These are phyloP conservation scores for Aspidiotus destructor DNA, from an alignment of 2,888 invertebrate species.

Conservation along the genomic window DNA sequence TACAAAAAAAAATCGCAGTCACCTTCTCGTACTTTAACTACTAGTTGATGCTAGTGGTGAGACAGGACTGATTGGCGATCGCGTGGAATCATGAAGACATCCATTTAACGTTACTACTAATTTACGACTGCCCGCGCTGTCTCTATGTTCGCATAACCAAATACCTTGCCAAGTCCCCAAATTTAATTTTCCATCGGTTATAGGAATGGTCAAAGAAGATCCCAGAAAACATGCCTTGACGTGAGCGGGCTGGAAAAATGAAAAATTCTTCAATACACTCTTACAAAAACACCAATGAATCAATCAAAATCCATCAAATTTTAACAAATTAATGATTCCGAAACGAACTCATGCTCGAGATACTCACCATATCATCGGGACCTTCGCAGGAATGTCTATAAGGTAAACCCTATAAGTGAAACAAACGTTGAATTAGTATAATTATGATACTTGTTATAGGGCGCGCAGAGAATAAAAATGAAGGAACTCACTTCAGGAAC, in stretches of 20 bases:
- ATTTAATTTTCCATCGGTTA: constrained; percentile 89
- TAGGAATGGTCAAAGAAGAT: constrained; percentile 88
- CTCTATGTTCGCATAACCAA: constrained; percentile 96
- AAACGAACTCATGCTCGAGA: not conserved
- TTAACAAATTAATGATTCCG: not conserved
- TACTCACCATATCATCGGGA: constrained; percentile 88
- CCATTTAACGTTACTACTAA: constrained; percentile 80
- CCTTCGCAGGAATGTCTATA: constrained; percentile 97
- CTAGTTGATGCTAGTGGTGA: constrained; percentile 79
- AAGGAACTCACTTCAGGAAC: constrained; percentile 65
- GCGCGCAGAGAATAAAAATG: not conserved
- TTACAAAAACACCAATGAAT: constrained; percentile 1
- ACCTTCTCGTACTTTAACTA: constrained; percentile 55
- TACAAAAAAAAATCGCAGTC: not conserved
- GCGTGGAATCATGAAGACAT: constrained; percentile 71
- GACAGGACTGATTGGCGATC: constrained; percentile 77
- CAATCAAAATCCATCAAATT: not conserved
- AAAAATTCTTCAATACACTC: constrained; percentile 9
- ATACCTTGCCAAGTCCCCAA: constrained; percentile 97
- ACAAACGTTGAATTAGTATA: constrained; percentile 26
- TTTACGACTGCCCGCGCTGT: constrained; percentile 89
- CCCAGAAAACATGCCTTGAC: constrained; percentile 95
- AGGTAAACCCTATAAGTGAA: constrained; percentile 59
- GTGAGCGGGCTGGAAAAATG: constrained; percentile 71
- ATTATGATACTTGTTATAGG: not conserved